Percentiles rank a stretch among this genome's conserved stretches.
These are phyloP conservation scores for Vireo altiloquus DNA, from an alignment of 2,113 vertebrate genomes.

Conservation along the genomic window DNA sequence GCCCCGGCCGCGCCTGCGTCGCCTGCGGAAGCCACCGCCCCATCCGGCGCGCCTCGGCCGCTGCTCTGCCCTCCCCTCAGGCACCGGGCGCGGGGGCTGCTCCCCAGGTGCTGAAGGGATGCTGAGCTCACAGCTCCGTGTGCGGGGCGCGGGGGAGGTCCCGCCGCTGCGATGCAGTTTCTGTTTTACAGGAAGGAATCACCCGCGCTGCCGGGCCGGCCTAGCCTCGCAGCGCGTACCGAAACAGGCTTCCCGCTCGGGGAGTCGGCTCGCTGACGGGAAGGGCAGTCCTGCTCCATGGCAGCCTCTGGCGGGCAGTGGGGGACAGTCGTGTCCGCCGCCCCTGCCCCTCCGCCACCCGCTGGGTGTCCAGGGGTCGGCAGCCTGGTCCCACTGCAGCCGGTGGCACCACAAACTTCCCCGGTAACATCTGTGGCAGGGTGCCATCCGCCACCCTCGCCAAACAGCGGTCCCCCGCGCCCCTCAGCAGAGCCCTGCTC, in stretches of 20 bases:
- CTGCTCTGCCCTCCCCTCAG: neutral
- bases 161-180: neutral
- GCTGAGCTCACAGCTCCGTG: neutral
- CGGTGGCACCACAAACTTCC: neutral
- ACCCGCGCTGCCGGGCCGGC: neutral
- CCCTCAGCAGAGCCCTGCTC: neutral
- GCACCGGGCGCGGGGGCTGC: fast-evolving
- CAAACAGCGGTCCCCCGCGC: fast-evolving
- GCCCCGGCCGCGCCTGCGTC: neutral
- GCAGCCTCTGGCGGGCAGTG: neutral
- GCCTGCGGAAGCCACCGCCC: neutral
- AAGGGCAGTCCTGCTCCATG: neutral
- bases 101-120: neutral
- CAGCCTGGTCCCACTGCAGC: neutral
- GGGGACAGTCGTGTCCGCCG: fast-evolving
- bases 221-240: fast-evolving
- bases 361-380: too few species aligned
- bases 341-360: fast-evolving
- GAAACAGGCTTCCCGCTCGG: neutral
- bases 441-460: fast-evolving
- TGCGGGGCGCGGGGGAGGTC: neutral
- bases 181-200: too few species aligned
- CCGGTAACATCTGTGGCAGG: too few species aligned
- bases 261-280: neutral
- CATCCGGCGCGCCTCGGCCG: neutral